Evolutionary conservation across 2,888 invertebrate genomes (phyloP), one percentile per base, ranked within the genome.

Genomic region (Drosophila anomalipes): DNA sequence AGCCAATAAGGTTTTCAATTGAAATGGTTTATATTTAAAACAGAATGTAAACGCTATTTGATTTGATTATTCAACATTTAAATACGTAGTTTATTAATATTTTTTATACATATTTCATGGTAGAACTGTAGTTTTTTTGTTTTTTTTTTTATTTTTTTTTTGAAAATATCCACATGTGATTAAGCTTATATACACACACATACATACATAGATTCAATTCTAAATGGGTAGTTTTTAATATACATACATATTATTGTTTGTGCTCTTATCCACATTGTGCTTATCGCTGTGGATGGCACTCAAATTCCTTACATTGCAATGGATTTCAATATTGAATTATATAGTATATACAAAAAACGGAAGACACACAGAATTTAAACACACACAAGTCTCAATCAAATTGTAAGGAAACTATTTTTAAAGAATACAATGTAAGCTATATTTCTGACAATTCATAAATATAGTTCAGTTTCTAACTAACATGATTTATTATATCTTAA

Each of bases 281-380:
- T 49, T 22, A 28, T 66, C 41, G 47, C 70, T 47, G 54, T 78
- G 83, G 71, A 70, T 63, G 77, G 79, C 83, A 82, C 82, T 77
- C 68, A 82, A 86, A 87, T 89, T 86, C 90, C 90, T 76, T 80
- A 81, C 88, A 85, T 89, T 89, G 88, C 90, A 86, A 77, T 81
- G 62, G 54, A 58, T 65, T 73, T 77, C 41, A 72, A 79, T 74
- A 51, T 49, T 59, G 41, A 44, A 69, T 66, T 64, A 58, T 41
- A 59, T 59, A 32, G 28, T 64, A 65, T 61, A 65, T 58, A 58
- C 52, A 51, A 60, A 53, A 56, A 74, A 72, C 67, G 85, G 85
- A 85, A 85, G 85, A 85, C 85, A 79, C 77, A 69, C 77, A 84
- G 63, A 86, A 86, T 72, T 52, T 63, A 60, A 58, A 52, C 16